Evolutionary conservation across 2,113 vertebrate species (phyloP).

Genomic region (Nycticebus coucang): DNA sequence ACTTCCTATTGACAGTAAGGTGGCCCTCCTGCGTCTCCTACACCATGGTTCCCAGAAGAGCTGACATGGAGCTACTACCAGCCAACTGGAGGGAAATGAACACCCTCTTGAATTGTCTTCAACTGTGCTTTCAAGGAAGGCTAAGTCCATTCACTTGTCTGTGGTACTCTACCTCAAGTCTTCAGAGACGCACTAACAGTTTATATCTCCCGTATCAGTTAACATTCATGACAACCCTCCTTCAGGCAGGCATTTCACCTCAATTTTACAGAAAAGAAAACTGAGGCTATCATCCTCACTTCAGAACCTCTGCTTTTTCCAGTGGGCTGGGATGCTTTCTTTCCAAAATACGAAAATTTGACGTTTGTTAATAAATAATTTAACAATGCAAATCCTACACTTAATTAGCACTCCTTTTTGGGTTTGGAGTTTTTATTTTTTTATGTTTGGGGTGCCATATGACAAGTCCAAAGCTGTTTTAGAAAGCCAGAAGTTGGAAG

Average conservation of each 20-base stretch:
- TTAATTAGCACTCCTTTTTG: neutral
- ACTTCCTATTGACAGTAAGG: neutral
- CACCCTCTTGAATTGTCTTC: neutral
- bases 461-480: conserved; percentile 53
- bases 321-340: neutral
- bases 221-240: neutral
- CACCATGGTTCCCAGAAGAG: neutral
- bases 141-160: neutral
- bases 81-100: neutral
- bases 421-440: neutral
- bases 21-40: neutral
- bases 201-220: neutral
- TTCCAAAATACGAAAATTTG: neutral
- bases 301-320: neutral
- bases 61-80: neutral
- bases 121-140: conserved; percentile 13
- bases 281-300: neutral
- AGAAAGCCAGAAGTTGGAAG: conserved; percentile 51
- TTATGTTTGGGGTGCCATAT: neutral
- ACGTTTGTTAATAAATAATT: conserved; percentile 55
- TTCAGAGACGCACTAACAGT: neutral
- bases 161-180: neutral
- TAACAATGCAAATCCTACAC: neutral
- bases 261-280: neutral
- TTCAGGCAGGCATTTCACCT: neutral